These are phyloP conservation scores for Diglossa cyanea DNA, from an alignment of 2,797 vertebrate species.

Conservation along the genomic window DNA sequence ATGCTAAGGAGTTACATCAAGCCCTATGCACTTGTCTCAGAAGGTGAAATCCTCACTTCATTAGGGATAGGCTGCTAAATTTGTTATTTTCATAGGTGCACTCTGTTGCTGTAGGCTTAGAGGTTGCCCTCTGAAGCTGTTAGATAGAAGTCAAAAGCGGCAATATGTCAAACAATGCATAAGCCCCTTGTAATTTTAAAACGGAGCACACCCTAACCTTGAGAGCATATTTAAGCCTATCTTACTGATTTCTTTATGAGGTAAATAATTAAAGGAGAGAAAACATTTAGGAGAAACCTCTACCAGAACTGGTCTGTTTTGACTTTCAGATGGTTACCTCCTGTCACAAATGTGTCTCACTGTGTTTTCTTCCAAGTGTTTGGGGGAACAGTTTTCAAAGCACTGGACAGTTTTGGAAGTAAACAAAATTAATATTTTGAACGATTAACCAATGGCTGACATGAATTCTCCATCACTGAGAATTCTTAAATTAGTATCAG, in stretches of 20 bases:
- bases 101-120: not conserved
- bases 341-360: not conserved
- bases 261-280: conserved; percentile 58
- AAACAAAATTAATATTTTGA: not conserved
- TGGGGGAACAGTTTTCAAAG: not conserved
- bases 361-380: not conserved
- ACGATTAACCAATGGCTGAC: not conserved
- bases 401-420: not conserved
- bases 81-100: not conserved
- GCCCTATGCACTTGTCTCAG: not conserved
- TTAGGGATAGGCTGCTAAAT: not conserved
- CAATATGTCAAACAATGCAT: not conserved
- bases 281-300: not conserved
- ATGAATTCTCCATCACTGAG: not conserved
- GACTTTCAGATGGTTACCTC: not conserved
- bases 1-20: accelerated
- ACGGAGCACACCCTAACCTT: not conserved
- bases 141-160: not conserved
- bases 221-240: not conserved
- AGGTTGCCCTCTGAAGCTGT: not conserved
- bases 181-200: not conserved
- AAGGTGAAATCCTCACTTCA: not conserved
- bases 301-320: not conserved
- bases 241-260: conserved; percentile 10
- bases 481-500: not conserved